These are phyloP conservation scores for Bombus pascuorum DNA, from an alignment of 1,140 invertebrate genomes.

Conservation along the genomic window DNA sequence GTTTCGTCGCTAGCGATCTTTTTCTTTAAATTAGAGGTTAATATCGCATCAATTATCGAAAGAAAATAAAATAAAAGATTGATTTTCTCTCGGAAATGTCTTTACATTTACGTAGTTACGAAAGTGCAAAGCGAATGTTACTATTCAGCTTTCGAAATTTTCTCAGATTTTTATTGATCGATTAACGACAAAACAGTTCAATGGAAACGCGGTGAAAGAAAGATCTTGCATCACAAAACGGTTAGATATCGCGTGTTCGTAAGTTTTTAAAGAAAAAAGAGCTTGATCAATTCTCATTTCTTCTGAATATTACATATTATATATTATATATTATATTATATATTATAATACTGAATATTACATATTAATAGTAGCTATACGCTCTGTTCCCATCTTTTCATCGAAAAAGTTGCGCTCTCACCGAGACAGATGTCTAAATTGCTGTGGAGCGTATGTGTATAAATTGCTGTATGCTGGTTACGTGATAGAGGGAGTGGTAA, in stretches of 20 bases:
- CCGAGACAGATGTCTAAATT: background rate
- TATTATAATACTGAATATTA: background rate
- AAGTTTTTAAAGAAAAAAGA: background rate
- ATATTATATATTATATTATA: background rate
- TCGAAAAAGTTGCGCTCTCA: background rate
- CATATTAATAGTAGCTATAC: constrained; percentile 7
- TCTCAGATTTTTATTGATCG: background rate
- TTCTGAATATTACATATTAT: background rate
- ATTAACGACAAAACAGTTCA: background rate
- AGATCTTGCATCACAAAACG: constrained; percentile 43
- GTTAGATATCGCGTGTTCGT: background rate
- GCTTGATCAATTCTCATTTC: background rate
- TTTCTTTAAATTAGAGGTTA: background rate
- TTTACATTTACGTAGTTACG: too few relatives aligned
- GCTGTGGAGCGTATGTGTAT: constrained; percentile 18
- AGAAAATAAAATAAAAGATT: background rate
- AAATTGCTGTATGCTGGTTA: constrained; percentile 29
- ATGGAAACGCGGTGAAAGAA: constrained; percentile 33
- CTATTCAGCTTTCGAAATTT: background rate
- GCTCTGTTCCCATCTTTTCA: background rate
- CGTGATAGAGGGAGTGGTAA: constrained; percentile 26
- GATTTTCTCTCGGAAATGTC: too few relatives aligned
- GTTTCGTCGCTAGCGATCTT: constrained; percentile 16
- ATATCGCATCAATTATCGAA: background rate
- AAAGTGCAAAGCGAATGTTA: too few relatives aligned